Conservation (phyloP, 2,113 vertebrate species). For the Globicephala melas region DNA sequence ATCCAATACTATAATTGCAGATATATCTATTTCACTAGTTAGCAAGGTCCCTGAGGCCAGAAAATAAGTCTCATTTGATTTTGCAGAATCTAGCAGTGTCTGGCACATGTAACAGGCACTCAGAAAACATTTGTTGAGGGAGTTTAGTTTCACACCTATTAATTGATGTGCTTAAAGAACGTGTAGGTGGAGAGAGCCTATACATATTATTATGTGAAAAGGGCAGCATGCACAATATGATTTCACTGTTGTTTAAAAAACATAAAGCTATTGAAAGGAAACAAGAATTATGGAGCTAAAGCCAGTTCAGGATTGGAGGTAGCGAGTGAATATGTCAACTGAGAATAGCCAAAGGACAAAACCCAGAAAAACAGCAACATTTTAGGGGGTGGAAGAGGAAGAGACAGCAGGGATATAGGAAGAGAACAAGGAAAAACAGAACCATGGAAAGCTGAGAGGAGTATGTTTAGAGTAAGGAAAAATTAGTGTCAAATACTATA, state of each 20-base stretch:
- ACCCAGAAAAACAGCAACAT: slow-evolving; percentile 6
- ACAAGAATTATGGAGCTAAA: slow-evolving; percentile 7
- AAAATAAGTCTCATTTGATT: neutral
- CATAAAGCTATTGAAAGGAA: neutral
- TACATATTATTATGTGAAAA: neutral
- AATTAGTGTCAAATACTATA: neutral
- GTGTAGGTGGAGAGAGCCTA: neutral
- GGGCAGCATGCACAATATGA: neutral
- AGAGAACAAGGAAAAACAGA: neutral
- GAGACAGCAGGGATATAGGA: neutral
- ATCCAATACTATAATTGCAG: neutral
- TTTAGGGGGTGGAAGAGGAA: neutral
- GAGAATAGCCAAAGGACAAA: slow-evolving; percentile 11
- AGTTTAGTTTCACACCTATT: neutral
- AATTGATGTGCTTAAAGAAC: neutral
- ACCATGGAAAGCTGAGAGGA: neutral
- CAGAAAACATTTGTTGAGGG: neutral
- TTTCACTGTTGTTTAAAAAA: slow-evolving; percentile 11
- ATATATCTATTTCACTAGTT: neutral
- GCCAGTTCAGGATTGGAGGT: neutral
- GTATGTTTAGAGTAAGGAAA: neutral
- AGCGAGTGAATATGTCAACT: neutral
- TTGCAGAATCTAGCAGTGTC: neutral
- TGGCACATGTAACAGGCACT: neutral
- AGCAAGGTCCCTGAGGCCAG: neutral